Conservation (phyloP, 2,888 invertebrate genomes). For the Margaritifera margaritifera region DNA sequence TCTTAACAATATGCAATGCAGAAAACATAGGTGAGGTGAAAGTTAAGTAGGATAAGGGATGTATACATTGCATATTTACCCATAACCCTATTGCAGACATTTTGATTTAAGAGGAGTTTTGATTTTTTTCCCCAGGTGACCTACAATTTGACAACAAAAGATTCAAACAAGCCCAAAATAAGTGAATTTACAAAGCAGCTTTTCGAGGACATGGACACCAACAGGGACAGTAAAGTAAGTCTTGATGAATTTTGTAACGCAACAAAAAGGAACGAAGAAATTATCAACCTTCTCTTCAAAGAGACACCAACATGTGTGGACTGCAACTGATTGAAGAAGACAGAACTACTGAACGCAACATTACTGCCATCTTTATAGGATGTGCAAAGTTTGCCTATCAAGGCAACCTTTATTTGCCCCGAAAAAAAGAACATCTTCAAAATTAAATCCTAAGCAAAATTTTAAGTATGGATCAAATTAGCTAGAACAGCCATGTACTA, state of each 20-base stretch:
- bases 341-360: no score
- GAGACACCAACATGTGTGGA: no score
- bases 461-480: no score
- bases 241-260: slow-evolving; percentile 40
- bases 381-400: no score
- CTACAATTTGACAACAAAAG: slow-evolving; percentile 4
- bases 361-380: no score
- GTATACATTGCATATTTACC: not conserved
- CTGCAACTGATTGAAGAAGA: no score
- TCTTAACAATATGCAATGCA: not conserved
- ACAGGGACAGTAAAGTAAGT: slow-evolving; percentile 41
- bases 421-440: no score
- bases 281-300: slow-evolving; percentile 23
- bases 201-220: slow-evolving; percentile 37
- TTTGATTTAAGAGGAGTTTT: no score
- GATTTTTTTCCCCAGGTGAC: no score
- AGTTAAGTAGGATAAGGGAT: not conserved
- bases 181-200: slow-evolving; percentile 36
- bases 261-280: slow-evolving; percentile 28
- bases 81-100: not conserved
- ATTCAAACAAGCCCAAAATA: slow-evolving; percentile 22
- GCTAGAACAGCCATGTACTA: no score
- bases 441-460: no score
- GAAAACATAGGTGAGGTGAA: not conserved
- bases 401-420: no score